Evolutionary conservation across 2,113 vertebrate species (phyloP).

Genomic region (Labeo rohita): DNA sequence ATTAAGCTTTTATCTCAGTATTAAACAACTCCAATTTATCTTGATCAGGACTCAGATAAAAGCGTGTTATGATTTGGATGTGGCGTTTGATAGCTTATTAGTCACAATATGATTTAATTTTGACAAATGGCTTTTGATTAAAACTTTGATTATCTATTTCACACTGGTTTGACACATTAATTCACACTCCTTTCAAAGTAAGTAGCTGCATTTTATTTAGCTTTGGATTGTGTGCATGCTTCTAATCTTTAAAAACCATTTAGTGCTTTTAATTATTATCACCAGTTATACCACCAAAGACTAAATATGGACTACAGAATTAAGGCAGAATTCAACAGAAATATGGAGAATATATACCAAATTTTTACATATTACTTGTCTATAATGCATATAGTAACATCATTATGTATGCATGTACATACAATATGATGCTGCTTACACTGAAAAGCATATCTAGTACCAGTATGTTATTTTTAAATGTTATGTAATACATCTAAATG

Average conservation of each 20-base stretch:
- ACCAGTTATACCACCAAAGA: not conserved
- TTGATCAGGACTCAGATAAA: constrained; percentile 16
- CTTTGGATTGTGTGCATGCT: not conserved
- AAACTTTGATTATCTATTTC: constrained; percentile 27
- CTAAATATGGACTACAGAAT: not conserved
- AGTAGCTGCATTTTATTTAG: not conserved
- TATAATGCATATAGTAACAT: too few species aligned
- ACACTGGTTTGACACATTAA: not conserved
- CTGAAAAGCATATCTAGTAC: not conserved
- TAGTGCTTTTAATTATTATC: not conserved
- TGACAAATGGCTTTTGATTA: constrained; percentile 35
- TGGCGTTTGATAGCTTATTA: constrained; percentile 34
- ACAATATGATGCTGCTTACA: not conserved
- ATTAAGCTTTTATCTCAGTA: constrained; percentile 13
- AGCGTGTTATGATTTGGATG: constrained; percentile 7
- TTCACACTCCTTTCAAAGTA: constrained; percentile 24
- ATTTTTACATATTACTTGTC: too few species aligned
- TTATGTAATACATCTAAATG: too few species aligned
- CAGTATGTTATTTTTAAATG: too few species aligned
- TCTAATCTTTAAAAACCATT: not conserved
- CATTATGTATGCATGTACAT: too few species aligned
- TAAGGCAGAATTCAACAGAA: not conserved
- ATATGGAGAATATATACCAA: too few species aligned
- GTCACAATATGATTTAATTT: constrained; percentile 34
- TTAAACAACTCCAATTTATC: constrained; percentile 9